Base-by-base conservation (phyloP, 2,888 invertebrate genomes). In the Imbricaverruca yamaguchii region DNA sequence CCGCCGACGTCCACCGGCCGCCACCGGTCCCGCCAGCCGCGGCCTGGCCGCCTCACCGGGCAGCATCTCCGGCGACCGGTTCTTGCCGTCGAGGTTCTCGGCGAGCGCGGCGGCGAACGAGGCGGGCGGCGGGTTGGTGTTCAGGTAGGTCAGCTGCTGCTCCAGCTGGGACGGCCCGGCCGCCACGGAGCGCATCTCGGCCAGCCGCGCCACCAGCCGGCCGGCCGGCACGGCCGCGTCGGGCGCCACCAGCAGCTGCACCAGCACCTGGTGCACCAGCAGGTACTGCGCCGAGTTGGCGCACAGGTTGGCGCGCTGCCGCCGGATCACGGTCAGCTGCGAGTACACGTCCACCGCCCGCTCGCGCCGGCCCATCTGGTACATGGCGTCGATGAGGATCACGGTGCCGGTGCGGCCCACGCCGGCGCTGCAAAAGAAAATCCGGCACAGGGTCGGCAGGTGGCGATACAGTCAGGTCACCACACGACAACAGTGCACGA, bases 351-450 rank as follows among this genome's bases (percentile, higher is more conserved):
- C 74, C 55, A 74, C 74, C 55, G 74, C 74, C 55, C 21, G 74
- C 55, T 74, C 74, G 55, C 55, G 55, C 13, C 21, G 74, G 18
- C 74, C 88, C 87, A 88, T 88, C 81, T 89, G 87, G 67, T 91
- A 85, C 83, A 89, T 88, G 81, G 89, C 88, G 84, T 91, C 91
- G 83, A 90, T 89, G 23, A 91, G 87, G 81, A 91, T 89, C 56
- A 91, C 88, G 0, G 90, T 91, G 15, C 91, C 91, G 11, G 91
- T 91, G 83, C 91, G 87, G 3, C 91, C 91, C 25, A 91, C 90
- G 6, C 91, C 91, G 81, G 90, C 91, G 85, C 90, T 87, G 83
- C 21, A 83, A 53, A 2, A 80, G 0, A 83, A 53, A 2, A 80
- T 8, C 39, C 10, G n/a, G 4, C 39, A 39, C 39, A 39, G 39